Evolutionary conservation across 2,113 vertebrate species (phyloP), one percentile per base, ranked within the genome.

Genomic region (Pontoporia blainvillei): DNA sequence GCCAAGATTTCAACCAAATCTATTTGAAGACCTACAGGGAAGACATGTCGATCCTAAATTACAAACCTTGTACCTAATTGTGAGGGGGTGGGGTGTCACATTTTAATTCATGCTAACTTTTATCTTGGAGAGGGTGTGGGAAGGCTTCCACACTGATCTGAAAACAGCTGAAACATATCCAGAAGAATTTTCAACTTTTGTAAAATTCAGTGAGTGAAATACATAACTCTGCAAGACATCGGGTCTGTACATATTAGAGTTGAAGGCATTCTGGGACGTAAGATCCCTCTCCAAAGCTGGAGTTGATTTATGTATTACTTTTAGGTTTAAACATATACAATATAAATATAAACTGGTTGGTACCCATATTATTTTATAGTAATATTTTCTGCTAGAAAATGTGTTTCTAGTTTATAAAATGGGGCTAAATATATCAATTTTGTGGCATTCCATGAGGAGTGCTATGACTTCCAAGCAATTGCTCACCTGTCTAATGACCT

Each of bases 71-170:
- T 13, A 62, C 5, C 31, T 83, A 94, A 66, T 95, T 11, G 41
- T 49, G 61, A 52, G 15, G 39, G 10, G 10, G 29, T 20, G 46
- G 1, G 3, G 21, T 49, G 18, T 89, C 12, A 66, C 21, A 86
- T 76, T 83, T 95, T 90, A 86, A 78, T 61, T 96, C 20, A 54
- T 92, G 61, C 3, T 57, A 67, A 46, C 71, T 94, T 97, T 95
- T 89, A 36, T 83, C 13, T 78, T 92, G 13, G 85, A 62, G 61
- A 49, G 23, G 6, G 11, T 88, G 2, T 49, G 13, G 39, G 5
- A 82, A 73, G 31, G 39, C 27, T 52, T 85, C n/a, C 36, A 59
- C 23, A 72, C 61, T 72, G 41, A 18, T 89, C 59, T 91, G 41
- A 73, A 94, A 95, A 86, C 3, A 90, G 5, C 7, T 73, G 17